Percentiles rank a stretch among this genome's conserved stretches.
Conservation (phyloP, 2,797 vertebrate genomes). For the Pipistrellus pygmaeus region DNA sequence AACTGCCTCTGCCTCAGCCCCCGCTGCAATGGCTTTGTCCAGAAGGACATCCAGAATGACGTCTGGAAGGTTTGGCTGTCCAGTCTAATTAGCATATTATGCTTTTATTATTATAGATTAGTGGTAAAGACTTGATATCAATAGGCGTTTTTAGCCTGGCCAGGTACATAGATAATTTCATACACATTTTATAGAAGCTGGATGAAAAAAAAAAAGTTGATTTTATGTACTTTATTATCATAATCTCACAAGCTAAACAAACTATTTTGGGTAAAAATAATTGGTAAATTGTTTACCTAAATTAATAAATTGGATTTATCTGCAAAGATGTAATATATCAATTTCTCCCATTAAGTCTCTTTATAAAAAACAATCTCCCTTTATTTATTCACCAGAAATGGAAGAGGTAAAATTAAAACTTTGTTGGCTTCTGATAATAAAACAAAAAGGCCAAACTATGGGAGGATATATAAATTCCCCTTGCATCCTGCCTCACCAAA, state of each 20-base stretch:
- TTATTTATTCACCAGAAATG: slow-evolving; percentile 44
- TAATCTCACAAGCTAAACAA: slow-evolving; percentile 42
- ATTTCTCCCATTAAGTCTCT: slow-evolving; percentile 27
- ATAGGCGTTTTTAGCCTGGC: background rate
- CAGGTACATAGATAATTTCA: background rate
- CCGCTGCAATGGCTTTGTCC: no score
- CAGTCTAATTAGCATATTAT: no score
- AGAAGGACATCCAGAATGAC: background rate
- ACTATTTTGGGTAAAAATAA: background rate
- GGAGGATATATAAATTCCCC: background rate
- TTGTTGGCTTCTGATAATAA: slow-evolving; percentile 58
- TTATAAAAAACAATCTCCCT: slow-evolving; percentile 48
- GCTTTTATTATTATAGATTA: background rate
- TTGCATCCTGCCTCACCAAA: background rate
- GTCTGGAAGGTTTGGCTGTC: no score
- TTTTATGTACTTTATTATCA: slow-evolving; percentile 48
- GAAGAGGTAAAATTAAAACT: slow-evolving; percentile 58
- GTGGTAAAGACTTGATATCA: background rate
- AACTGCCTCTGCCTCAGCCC: no score
- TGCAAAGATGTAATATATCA: slow-evolving; percentile 6
- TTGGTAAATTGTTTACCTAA: background rate
- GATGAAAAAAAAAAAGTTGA: background rate
- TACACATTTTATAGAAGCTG: background rate
- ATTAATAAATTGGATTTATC: slow-evolving; percentile 43
- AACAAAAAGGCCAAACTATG: background rate